Base-by-base conservation (phyloP, 1,140 invertebrate species). In the Eupeodes corollae region DNA sequence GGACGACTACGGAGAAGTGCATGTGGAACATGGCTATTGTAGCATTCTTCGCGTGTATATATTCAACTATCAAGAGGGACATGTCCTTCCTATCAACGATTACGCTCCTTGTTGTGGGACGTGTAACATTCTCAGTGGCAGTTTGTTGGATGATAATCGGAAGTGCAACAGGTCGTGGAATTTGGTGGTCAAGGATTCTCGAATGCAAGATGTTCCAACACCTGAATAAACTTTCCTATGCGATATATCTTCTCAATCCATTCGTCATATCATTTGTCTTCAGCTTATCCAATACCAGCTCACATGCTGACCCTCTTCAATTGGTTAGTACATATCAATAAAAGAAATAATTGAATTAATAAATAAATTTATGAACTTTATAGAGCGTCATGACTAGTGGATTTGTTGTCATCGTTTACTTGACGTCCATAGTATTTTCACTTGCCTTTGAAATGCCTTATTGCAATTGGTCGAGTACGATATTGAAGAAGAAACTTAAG, bases 121-220 rank as follows among this genome's bases (percentile, higher is more conserved):
- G 65, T 2, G 38, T 45, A 6, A 31, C 55, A 8, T 68, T 68
- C 33, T 56, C 61, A 11, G 26, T 61, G 0, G 52, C 52, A 6
- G 39, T 66, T 42, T 63, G 58, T 41, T 67, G 65, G 64, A 67
- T 67, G 61, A 57, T 68, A 32, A 46, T 61, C 11, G 64, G 65
- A 35, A 68, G 65, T 43, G 61, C 61, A 2, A 54, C 50, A 6
- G 65, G 58, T 1, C 52, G 52, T 26, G 56, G 62, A 10, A 56
- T 56, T 1, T 60, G 57, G 55, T 67, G 62, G 60, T 67, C 66
- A 1, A 59, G 63, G 6, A 30, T 68, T 18, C 35, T 68, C 26
- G 63, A 68, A 35, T 53, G 53, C 10, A 56, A 53, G 8, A 40
- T 53, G 6, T 68, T 68, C 39, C 63, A 68, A 49, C 66, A 68